Base-by-base conservation (phyloP, 2,888 invertebrate genomes). In the Oxystoma pomonae region DNA sequence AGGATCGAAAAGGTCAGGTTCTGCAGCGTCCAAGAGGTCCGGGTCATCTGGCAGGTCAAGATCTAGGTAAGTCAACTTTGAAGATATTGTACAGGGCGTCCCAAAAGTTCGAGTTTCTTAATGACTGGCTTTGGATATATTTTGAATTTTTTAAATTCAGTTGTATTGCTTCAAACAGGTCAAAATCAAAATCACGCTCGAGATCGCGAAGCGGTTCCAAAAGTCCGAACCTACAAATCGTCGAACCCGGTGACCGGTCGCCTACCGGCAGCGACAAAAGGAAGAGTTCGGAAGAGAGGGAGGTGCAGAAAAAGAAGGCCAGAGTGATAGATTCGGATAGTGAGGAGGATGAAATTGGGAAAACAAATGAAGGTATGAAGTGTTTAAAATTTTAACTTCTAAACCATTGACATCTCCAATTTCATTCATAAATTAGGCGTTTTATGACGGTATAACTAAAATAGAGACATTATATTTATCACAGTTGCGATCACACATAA, bases 261-360 rank as follows among this genome's bases (percentile, higher is more conserved):
- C 22, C 20, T n/a, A 16, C 57, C n/a, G 57, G 63, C 55, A 56
- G 59, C n/a, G 19, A 19, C 2, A 79, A 78, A 70, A 75, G 79
- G 0, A 75, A 79, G 0, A 70, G 68, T 67, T 71, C 70, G n/a
- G 74, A 74, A 63, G 72, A 70, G 65, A 62, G 70, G 68, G 58
- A 70, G 61, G 60, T 3, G 79, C 49, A 20, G 16, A 83, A 60
- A 80, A 83, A 76, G 81, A 83, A 69, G 80, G 76, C 0, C 77
- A 81, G 0, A 55, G 73, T 88, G 1, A 83, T 90, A 3, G 89
- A 88, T 71, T 85, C 90, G 0, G 92, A 91, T 67, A 86, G 86
- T 65, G 90, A 90, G 57, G 86, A 86, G 9, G 85, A 84, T 52
- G 73, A 60, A 21, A 71, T 65, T 59, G 65, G 56, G 18, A 68